Base-by-base conservation (phyloP, 2,797 vertebrate genomes). In the Rhinophrynus dorsalis region DNA sequence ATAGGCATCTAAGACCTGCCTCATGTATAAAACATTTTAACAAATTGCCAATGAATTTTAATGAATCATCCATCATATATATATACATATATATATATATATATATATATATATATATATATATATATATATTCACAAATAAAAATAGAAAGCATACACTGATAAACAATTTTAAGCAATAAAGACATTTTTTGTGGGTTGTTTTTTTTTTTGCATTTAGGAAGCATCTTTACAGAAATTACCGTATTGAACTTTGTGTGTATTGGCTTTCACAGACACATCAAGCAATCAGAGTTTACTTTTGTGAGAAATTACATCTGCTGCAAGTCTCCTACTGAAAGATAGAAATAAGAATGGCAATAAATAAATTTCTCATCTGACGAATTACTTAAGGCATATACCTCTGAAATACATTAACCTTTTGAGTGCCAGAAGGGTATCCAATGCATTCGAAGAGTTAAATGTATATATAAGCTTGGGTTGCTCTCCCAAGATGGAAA, bases 1-100 rank as follows among this genome's bases (percentile, higher is more conserved):
- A 45, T 62, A 44, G 26, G 20, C 37, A 20, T 52, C 27, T 74
- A 32, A 55, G 70, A 29, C 38, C 73, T 68, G 32, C 62, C 18
- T 35, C 20, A 75, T 26, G 13, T 74, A 54, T 74, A 66, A 65
- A 79, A 77, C 74, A 66, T 62, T 55, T 73, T 18, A 23, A 20
- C 24, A 59, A 57, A 56, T 68, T 75, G 58, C 63, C 67, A 52
- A 62, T 63, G 62, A 52, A 80, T 67, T 21, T 27, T 69, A 6
- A 56, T 23, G 45, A 67, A 74, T 17, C 35, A 72, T 13, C 42
- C 10, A 72, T n/a, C n/a, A 37, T 73, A 35, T n/a, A n/a, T n/a
- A n/a, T n/a, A n/a, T n/a, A n/a, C n/a, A n/a, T n/a, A n/a, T n/a
- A n/a, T n/a, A n/a, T n/a, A n/a, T n/a, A n/a, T n/a, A n/a, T n/a